phyloP scores from a whole-genome alignment of 2,113 vertebrate genomes.

The Chiloscyllium plagiosum region DNA sequence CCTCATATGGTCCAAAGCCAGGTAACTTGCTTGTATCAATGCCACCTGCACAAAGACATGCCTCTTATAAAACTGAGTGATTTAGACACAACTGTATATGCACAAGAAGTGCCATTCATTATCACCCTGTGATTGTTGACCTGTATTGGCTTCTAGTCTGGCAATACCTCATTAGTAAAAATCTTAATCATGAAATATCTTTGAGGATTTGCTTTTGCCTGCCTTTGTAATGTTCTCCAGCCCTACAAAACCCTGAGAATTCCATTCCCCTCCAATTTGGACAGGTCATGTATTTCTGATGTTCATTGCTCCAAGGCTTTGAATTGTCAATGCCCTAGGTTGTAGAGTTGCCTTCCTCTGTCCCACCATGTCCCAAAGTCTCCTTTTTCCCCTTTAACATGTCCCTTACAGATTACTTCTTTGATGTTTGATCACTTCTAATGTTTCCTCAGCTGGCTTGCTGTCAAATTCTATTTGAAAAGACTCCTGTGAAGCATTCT shows the following conservation, averaged over 20 bases:
- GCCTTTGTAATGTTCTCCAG: too few species aligned
- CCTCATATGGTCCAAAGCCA: slow-evolving; percentile 61
- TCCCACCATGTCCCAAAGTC: not conserved
- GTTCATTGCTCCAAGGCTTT: not conserved
- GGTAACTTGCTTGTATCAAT: slow-evolving; percentile 52
- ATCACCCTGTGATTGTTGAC: not conserved
- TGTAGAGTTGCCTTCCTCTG: not conserved
- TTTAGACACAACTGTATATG: not conserved
- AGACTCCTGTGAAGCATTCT: not conserved
- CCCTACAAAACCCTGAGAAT: not conserved
- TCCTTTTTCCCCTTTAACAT: not conserved
- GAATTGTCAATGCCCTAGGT: not conserved
- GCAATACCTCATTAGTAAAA: not conserved
- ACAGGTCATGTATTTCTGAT: not conserved
- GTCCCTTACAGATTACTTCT: not conserved
- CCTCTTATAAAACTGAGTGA: not conserved
- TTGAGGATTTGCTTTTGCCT: not conserved
- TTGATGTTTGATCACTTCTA: not conserved
- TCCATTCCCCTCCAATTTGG: not conserved
- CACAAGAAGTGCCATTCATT: not conserved
- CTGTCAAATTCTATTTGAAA: not conserved
- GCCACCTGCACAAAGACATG: slow-evolving; percentile 44
- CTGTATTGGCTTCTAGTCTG: not conserved
- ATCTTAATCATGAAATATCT: not conserved
- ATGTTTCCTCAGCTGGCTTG: not conserved